Conservation (phyloP, 2,888 invertebrate species). For the Sarcophaga subvicina region DNA sequence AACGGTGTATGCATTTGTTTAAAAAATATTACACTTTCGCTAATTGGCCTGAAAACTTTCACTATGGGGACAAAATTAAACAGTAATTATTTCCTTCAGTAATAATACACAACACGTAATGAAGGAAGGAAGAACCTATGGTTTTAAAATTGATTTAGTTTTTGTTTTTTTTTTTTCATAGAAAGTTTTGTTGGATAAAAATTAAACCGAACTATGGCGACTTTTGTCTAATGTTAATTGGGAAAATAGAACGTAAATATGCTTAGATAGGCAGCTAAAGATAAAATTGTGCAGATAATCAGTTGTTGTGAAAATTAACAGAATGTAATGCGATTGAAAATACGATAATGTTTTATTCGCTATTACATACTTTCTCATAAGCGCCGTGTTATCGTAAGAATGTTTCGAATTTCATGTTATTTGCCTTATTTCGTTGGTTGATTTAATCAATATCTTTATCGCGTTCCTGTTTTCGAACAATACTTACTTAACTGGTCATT, state of each 20-base stretch:
- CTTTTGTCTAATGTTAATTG: neutral
- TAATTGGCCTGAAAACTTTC: conserved; percentile 1
- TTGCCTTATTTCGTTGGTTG: too few relatives aligned
- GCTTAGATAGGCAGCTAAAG: neutral
- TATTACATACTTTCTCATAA: too few relatives aligned
- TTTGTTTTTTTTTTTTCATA: neutral
- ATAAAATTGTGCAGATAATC: conserved; percentile 4
- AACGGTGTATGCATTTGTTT: neutral
- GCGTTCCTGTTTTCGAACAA: too few relatives aligned
- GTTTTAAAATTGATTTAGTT: neutral
- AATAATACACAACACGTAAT: neutral
- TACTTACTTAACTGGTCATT: too few relatives aligned
- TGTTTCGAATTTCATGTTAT: too few relatives aligned
- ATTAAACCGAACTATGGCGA: neutral
- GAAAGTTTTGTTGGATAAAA: conserved; percentile 7
- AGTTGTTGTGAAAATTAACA: too few relatives aligned
- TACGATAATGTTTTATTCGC: too few relatives aligned
- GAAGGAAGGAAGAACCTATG: neutral
- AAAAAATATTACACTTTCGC: conserved; percentile 13
- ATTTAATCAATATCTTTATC: too few relatives aligned
- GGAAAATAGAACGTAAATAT: neutral
- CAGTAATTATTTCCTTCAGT: conserved; percentile 15
- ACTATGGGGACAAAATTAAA: conserved; percentile 18
- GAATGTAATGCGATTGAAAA: too few relatives aligned
- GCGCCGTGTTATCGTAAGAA: too few relatives aligned